Base-by-base conservation (phyloP, 1,140 invertebrate genomes). In the Nebria ingens region DNA sequence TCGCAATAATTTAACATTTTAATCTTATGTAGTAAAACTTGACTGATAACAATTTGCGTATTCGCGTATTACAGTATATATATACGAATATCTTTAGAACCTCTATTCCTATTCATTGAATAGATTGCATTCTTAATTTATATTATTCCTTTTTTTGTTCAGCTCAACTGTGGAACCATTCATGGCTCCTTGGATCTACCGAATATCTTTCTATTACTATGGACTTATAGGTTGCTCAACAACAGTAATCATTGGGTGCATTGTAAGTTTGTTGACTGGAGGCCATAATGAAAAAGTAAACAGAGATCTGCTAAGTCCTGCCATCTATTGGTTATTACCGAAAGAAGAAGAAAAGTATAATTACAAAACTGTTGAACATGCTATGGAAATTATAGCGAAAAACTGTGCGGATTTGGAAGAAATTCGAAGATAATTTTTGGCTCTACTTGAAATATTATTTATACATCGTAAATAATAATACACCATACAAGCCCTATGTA, bases 151-250 rank as follows among this genome's bases (percentile, higher is more conserved):
- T 29, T 45, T 23, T 13, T 51, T 40, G 1, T 61, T 0, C 9
- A 56, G 2, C 13, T 1, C 1, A 51, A 60, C 0, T 64, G 67
- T 20, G 56, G 62, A 6, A 65, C 63, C 17, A 1, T 66, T 72
- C 4, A 70, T 72, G 55, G 72, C 70, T 38, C 65, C 72, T 2
- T 34, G 25, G 25, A 34, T 34, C 6, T 73, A 73, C 56, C 56
- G 67, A 17, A 74, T 83, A 51, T 79, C 81, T 1, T 82, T 82
- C 59, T 75, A 81, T 50, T 83, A 78, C 56, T 82, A 78, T 58
- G 77, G 75, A 2, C 65, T 78, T 3, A 74, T 80, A 49, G 79
- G 76, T 17, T 68, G 72, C 0, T 34, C 72, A 11, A 61, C 71
- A 0, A 71, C 73, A 0, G 62, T 74, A 1, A 59, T 73, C 17